phyloP scores from a whole-genome alignment of 2,888 invertebrate genomes.

The Coelinius sp. region DNA sequence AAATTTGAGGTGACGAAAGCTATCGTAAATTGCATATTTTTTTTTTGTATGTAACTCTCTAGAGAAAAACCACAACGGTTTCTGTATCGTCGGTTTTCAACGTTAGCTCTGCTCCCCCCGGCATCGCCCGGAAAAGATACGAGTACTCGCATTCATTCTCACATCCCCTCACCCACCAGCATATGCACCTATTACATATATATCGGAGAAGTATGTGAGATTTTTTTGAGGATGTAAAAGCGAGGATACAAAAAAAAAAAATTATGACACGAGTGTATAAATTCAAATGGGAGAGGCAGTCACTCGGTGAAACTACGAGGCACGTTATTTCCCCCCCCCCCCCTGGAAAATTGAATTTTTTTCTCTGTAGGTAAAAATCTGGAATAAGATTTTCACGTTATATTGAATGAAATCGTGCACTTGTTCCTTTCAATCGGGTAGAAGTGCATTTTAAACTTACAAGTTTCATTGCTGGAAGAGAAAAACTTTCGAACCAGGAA shows the following conservation, averaged over 20 bases:
- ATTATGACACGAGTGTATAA: constrained; percentile 13
- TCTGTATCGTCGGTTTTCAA: constrained; percentile 12
- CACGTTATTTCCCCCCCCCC: background rate
- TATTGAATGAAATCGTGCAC: background rate
- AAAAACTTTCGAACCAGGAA: background rate
- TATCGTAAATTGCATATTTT: constrained; percentile 16
- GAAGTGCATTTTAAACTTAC: background rate
- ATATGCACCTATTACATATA: constrained; percentile 1
- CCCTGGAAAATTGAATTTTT: background rate
- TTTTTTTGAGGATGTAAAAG: background rate
- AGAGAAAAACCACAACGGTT: constrained; percentile 14
- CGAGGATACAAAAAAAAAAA: background rate
- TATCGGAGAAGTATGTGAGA: background rate
- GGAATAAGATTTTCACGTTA: background rate
- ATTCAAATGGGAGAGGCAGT: background rate
- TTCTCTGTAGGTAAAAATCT: background rate
- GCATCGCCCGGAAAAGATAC: constrained; percentile 11
- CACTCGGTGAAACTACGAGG: background rate
- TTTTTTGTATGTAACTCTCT: background rate
- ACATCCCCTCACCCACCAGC: background rate
- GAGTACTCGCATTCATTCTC: constrained; percentile 12
- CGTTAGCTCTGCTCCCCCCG: background rate
- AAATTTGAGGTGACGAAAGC: constrained; percentile 17
- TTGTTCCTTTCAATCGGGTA: background rate
- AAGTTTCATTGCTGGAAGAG: background rate